Base-by-base conservation (phyloP, 2,888 invertebrate species). In the Stramonita haemastoma region DNA sequence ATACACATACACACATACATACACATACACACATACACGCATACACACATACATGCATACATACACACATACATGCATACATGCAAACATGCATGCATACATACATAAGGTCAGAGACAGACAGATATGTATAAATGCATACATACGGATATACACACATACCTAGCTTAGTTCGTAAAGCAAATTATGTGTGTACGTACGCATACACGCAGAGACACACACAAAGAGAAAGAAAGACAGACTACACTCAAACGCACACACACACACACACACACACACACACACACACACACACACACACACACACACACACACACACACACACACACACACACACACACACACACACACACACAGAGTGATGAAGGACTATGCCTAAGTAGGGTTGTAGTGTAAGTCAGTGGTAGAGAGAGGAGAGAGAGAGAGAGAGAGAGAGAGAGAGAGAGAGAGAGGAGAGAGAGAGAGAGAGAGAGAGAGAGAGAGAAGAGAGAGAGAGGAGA, bases 181-280 rank as follows among this genome's bases (percentile, higher is more conserved):
- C n/a, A n/a, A n/a, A n/a, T n/a, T n/a, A n/a, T n/a, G n/a, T n/a
- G n/a, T n/a, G n/a, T n/a, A 81, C 79, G 32, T 32, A n/a, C 79
- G 32, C 79, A 81, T 34, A 32, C 79, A 26, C 79, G 32, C 79
- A 26, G 32, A 6, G 32, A 26, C 79, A 26, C 79, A 26, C 79
- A 34, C 79, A 34, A 22, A 81, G 32, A 34, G 4, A 81, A 8
- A 57, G 11, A 57, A 8, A 57, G 57, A 57, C 57, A 57, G n/a
- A n/a, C n/a, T 26, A 29, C 13, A 70, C 70, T 17, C 70, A 70
- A 13, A 22, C 70, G 22, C 70, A 22, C 17, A 17, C 17, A 17
- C 70, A 81, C 34, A 26, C 79, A 81, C n/a, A 13, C 83, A 83
- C 34, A 83, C 46, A 83, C 36, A 83, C 17, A 36, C 83, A 83